phyloP scores from a whole-genome alignment of 2,797 vertebrate genomes.

The Sebastes jordani region DNA sequence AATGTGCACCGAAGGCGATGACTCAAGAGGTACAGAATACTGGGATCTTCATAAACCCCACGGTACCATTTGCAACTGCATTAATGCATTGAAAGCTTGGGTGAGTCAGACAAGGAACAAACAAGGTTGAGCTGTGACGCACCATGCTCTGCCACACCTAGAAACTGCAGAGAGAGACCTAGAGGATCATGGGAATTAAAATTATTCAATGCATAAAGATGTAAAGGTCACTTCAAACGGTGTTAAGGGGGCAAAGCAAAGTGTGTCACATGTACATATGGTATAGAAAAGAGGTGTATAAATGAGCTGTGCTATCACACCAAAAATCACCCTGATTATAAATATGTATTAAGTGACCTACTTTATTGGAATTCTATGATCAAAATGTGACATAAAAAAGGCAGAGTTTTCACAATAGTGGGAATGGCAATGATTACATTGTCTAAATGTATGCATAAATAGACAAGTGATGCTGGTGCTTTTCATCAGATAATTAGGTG shows the following conservation, averaged over 20 bases:
- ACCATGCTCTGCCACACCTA: conserved; percentile 57
- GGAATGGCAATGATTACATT: background rate
- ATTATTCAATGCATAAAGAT: conserved; percentile 14
- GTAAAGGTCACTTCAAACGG: conserved; percentile 9
- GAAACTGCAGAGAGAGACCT: conserved; percentile 61
- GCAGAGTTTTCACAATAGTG: background rate
- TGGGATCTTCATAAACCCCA: conserved; percentile 26
- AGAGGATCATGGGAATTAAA: conserved; percentile 44
- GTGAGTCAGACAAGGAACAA: conserved; percentile 73
- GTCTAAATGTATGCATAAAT: background rate
- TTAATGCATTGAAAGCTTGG: conserved; percentile 54
- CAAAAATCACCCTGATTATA: background rate
- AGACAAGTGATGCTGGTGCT: background rate
- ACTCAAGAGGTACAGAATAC: background rate
- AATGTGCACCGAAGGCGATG: conserved; percentile 23
- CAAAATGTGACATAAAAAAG: background rate
- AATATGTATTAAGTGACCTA: background rate
- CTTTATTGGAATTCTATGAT: background rate
- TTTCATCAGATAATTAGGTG: background rate
- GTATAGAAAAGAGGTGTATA: background rate
- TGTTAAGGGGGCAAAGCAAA: background rate
- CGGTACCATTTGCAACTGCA: conserved; percentile 34
- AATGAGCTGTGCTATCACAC: background rate
- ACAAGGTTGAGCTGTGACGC: conserved; percentile 72
- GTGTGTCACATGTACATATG: background rate